These are phyloP conservation scores for Limanda limanda DNA, from an alignment of 2,113 vertebrate species.

Conservation along the genomic window DNA sequence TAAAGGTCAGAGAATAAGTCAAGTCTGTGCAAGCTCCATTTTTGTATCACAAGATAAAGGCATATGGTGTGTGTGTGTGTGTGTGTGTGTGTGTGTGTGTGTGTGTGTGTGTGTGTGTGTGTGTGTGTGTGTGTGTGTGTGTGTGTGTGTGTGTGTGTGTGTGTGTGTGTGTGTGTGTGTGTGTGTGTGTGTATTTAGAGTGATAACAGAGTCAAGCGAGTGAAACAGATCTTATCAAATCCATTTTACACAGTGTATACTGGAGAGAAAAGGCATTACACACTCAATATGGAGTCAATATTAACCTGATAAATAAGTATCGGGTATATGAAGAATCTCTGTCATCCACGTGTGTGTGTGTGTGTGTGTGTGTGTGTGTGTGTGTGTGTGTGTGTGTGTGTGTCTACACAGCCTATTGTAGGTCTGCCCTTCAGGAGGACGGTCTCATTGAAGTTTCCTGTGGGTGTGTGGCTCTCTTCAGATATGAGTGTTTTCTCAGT, in stretches of 20 bases:
- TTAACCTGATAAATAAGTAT: slow-evolving; percentile 49
- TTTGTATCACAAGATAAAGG: slow-evolving; percentile 29
- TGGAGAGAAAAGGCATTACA: slow-evolving; percentile 50
- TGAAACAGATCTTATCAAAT: slow-evolving; percentile 58
- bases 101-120: neutral
- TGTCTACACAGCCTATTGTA: slow-evolving; percentile 16
- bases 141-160: slow-evolving; percentile 5
- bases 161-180: slow-evolving; percentile 1
- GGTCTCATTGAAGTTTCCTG: slow-evolving; percentile 58
- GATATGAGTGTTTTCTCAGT: slow-evolving; percentile 35
- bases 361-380: slow-evolving; percentile 6
- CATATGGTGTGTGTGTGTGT: slow-evolving; percentile 17
- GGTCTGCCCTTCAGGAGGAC: slow-evolving; percentile 58
- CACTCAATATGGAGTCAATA: slow-evolving; percentile 47
- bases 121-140: slow-evolving; percentile 14
- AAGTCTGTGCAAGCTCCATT: slow-evolving; percentile 1
- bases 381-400: no score
- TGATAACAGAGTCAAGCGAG: slow-evolving; percentile 35
- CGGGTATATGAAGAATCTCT: neutral
- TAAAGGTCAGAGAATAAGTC: slow-evolving; percentile 24
- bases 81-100: neutral
- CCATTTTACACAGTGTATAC: slow-evolving; percentile 51
- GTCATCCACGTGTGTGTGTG: slow-evolving; percentile 3
- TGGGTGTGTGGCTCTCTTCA: slow-evolving; percentile 54
- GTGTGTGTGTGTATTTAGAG: neutral